Percentiles rank a stretch among this genome's conserved stretches.
Conservation (phyloP, 2,888 invertebrate genomes). For the Pammene aurita region DNA sequence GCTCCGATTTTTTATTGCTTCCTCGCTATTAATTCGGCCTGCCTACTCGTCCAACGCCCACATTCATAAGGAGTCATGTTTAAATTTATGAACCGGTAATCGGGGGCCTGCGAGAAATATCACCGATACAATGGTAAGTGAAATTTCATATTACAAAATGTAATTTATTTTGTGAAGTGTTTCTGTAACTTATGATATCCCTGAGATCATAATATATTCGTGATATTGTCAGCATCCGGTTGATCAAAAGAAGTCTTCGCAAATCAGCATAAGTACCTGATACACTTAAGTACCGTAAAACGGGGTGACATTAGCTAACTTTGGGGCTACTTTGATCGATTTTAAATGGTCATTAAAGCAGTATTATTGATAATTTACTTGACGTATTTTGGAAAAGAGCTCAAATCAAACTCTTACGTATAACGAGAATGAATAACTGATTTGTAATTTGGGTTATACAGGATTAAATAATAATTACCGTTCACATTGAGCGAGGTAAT, state of each 20-base stretch:
- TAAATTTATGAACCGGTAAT: conserved; percentile 34
- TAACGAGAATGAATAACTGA: no score
- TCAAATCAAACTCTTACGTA: no score
- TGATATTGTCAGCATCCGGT: not conserved
- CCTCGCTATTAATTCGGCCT: conserved; percentile 33
- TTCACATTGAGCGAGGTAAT: no score
- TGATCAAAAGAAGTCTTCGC: not conserved
- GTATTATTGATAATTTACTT: no score
- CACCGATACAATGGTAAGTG: conserved; percentile 23
- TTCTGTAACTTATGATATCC: conserved; percentile 20
- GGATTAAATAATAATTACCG: no score
- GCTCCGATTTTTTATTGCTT: conserved; percentile 38
- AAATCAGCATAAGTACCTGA: not conserved
- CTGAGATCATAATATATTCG: not conserved
- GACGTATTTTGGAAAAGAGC: no score
- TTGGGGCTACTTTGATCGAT: no score
- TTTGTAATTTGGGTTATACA: no score
- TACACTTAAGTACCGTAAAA: no score
- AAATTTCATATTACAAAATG: conserved; percentile 30
- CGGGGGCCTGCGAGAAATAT: conserved; percentile 28
- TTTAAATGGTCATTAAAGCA: no score
- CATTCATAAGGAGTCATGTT: conserved; percentile 32
- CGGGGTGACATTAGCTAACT: no score
- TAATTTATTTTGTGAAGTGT: conserved; percentile 28
- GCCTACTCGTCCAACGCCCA: conserved; percentile 37